Base-by-base conservation (phyloP, 30 jellyfish, hydroid and myxozoan species). In the Calvadosia cruxmelitensis region DNA sequence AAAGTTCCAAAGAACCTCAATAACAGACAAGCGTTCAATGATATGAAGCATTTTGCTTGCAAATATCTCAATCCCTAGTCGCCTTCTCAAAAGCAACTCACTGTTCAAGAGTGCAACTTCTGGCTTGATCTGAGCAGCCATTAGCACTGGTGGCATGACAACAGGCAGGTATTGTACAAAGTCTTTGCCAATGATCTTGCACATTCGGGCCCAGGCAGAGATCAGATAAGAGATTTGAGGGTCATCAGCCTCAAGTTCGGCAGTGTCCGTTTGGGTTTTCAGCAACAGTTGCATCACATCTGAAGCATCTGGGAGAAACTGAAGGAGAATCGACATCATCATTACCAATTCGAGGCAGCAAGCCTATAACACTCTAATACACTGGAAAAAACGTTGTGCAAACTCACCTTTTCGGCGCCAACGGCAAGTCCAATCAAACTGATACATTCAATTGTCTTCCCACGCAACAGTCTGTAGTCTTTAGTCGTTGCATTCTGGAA, bases 151-250 rank as follows among this genome's bases (percentile, higher is more conserved):
- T n/a, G 99, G 99, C 99, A 91, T 91, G 52, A 91, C 99, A 53
- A 91, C 99, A 0, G 99, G 99, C 20, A 91, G 83, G 36, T 91
- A 91, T 62, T 83, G 95, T 34, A 91, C 99, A 76, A 91, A 91
- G n/a, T 91, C 99, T 61, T 78, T 83, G 57, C 99, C 99, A 48
- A 91, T 91, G 12, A 91, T 91, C 57, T 91, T 91, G 63, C 99
- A 91, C 99, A 91, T 91, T 49, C 99, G 48, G 1, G 99, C 99
- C 99, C 99, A 91, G 1, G 99, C 99, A 1, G 99, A 91, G n/a
- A 89, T 89, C 71, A 89, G 62, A 53, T 91, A 91, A 1, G 99
- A 91, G 20, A 82, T 83, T 49, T 77, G 93, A 52, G 95, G 99
- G 52, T 83, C 95, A 65, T 86, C 96, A 62, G 86, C 99, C 49